Conservation (phyloP, 2,797 vertebrate genomes). For the Artibeus lituratus region DNA sequence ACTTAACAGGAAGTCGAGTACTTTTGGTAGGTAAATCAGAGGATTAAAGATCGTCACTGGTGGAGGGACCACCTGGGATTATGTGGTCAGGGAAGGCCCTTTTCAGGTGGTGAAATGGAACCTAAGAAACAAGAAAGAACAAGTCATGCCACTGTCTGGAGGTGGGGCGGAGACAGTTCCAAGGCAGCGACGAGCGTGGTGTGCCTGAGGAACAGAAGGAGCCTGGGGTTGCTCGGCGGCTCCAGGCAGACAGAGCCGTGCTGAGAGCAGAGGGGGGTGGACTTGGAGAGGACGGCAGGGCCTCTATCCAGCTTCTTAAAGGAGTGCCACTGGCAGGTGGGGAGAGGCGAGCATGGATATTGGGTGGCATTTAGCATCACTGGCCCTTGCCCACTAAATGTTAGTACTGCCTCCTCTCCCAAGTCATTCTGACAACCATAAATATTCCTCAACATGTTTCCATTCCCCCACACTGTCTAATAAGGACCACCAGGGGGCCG, state of each 20-base stretch:
- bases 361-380: background rate
- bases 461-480: background rate
- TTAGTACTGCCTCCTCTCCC: background rate
- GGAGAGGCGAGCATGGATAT: background rate
- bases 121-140: background rate
- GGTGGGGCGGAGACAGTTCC: background rate
- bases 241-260: background rate
- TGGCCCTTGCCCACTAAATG: background rate
- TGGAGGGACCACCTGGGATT: background rate
- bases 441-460: background rate
- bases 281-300: background rate
- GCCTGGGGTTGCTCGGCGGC: background rate
- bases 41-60: background rate
- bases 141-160: background rate
- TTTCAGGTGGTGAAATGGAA: background rate
- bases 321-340: background rate
- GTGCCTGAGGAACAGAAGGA: background rate
- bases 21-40: background rate
- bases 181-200: background rate
- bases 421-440: constrained; percentile 3
- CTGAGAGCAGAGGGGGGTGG: background rate
- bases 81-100: background rate
- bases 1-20: background rate
- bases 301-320: background rate
- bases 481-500: background rate